phyloP scores from a whole-genome alignment of 2,113 vertebrate species.

The Leucoraja erinaceus region DNA sequence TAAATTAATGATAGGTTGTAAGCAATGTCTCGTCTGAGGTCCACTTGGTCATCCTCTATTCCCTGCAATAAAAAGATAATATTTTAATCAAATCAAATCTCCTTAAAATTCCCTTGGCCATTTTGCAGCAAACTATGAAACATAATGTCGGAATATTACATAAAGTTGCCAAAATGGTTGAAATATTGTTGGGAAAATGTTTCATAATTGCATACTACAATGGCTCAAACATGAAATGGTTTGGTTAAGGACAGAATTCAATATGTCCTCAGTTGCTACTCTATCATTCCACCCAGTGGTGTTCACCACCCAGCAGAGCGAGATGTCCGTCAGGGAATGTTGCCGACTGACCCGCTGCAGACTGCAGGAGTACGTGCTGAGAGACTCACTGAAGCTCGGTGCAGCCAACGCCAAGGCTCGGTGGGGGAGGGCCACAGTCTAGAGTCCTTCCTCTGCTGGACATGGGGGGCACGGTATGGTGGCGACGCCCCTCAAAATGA shows the following conservation, averaged over 20 bases:
- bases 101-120: slow-evolving; percentile 5
- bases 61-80: slow-evolving; percentile 59
- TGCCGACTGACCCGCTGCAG: no score
- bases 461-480: no score
- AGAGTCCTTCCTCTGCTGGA: no score
- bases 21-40: slow-evolving; percentile 80
- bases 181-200: not conserved
- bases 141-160: not conserved
- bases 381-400: no score
- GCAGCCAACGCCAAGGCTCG: no score
- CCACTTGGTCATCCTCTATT: slow-evolving; percentile 80
- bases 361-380: no score
- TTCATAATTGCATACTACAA: not conserved
- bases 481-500: no score
- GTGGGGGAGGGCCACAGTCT: no score
- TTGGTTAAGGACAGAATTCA: not conserved
- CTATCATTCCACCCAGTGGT: not conserved
- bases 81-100: not conserved
- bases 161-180: not conserved
- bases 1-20: slow-evolving; percentile 92
- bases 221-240: not conserved
- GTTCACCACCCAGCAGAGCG: no score
- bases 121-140: not conserved
- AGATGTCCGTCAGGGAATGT: no score
- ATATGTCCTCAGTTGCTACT: not conserved